Percentiles rank a stretch among this genome's conserved stretches.
Evolutionary conservation across 2,113 vertebrate species (phyloP).

Genomic region (Hemicordylus capensis): DNA sequence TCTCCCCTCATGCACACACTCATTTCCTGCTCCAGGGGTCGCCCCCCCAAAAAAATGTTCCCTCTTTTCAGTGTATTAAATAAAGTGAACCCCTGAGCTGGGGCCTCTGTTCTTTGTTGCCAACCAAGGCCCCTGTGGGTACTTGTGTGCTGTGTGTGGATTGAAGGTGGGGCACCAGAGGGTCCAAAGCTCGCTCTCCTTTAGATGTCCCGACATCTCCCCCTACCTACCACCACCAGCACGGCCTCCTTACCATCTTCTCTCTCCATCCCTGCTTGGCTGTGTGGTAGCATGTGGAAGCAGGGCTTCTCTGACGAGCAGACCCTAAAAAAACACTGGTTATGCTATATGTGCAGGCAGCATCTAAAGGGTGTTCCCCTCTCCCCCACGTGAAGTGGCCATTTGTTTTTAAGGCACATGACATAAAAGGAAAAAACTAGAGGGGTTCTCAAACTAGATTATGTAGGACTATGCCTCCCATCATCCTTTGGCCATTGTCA

Average conservation of each 20-base stretch:
- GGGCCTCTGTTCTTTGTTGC: not conserved
- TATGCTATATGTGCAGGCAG: not conserved
- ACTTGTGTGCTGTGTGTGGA: not conserved
- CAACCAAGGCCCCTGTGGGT: not conserved
- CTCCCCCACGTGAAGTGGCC: too few species aligned
- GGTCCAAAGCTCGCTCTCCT: not conserved
- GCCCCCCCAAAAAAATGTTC: not conserved
- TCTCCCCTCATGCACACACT: not conserved
- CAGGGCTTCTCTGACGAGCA: rapidly evolving
- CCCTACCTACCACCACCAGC: not conserved
- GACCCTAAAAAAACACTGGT: not conserved
- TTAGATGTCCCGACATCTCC: not conserved
- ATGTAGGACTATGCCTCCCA: too few species aligned
- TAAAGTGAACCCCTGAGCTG: not conserved
- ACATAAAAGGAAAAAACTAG: too few species aligned
- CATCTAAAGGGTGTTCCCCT: too few species aligned
- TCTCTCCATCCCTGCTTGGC: not conserved
- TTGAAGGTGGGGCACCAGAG: rapidly evolving
- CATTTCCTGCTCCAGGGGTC: not conserved
- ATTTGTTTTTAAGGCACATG: too few species aligned
- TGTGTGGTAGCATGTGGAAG: not conserved
- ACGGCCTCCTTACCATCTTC: not conserved
- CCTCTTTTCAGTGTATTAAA: not conserved
- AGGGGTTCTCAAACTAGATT: too few species aligned
- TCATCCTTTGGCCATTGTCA: too few species aligned